A percentile compares a stretch with the other conserved stretches of the same genome.
Conservation (phyloP, 2,888 invertebrate genomes). For the Polydrusus tereticollis region DNA sequence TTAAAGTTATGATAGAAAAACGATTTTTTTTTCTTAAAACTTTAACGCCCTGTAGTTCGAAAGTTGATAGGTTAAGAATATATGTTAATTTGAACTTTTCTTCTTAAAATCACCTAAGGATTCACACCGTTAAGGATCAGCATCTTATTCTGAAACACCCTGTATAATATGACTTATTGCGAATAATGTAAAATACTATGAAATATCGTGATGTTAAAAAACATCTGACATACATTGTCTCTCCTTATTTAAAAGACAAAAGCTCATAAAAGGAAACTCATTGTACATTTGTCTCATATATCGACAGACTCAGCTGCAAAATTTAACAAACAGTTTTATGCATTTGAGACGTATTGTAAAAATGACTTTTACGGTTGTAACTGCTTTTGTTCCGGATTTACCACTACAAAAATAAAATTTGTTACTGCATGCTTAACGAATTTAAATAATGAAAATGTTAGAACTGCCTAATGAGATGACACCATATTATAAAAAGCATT, state of each 20-base stretch:
- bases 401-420: conserved; percentile 15
- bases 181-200: too few species aligned
- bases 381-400: conserved; percentile 9
- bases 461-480: conserved; percentile 12
- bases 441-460: conserved; percentile 25
- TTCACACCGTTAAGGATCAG: too few species aligned
- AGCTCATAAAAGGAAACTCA: conserved; percentile 6
- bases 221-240: conserved; percentile 14
- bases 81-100: too few species aligned
- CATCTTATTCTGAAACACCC: too few species aligned
- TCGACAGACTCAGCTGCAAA: not conserved
- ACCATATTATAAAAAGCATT: not conserved
- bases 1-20: too few species aligned
- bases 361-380: conserved; percentile 19
- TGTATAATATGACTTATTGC: too few species aligned
- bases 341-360: not conserved
- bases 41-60: too few species aligned
- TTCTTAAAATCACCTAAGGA: too few species aligned
- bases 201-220: not conserved
- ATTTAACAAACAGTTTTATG: conserved; percentile 20
- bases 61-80: too few species aligned
- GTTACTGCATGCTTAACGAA: conserved; percentile 15
- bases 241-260: conserved; percentile 15
- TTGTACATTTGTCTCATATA: conserved; percentile 1
- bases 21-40: too few species aligned